Base-by-base conservation (phyloP, 2,888 invertebrate species). In the Melanchra persicariae region DNA sequence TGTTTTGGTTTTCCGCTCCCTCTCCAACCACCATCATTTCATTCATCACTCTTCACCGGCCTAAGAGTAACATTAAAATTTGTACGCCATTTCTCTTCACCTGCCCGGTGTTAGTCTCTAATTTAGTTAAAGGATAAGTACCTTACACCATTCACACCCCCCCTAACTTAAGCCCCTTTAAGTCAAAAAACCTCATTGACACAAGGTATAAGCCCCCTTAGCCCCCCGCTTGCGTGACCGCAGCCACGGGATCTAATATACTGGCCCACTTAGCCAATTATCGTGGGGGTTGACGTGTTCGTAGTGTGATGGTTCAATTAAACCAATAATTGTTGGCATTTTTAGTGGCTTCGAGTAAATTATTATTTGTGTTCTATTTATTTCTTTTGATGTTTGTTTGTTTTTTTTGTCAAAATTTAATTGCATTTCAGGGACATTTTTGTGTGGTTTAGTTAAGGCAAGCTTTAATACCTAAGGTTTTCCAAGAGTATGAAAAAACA, bases 241-340 rank as follows among this genome's bases (percentile, higher is more conserved):
- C 87, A 83, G 83, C 89, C 87, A 76, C 87, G 83, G 88, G 87
- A 88, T 91, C 91, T 89, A 91, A 90, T 91, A 92, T 89, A 87
- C 84, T 85, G 85, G 85, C 80, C 90, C 92, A 92, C 93, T 94
- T 93, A 93, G 89, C 90, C 92, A 92, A 93, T 93, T 94, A 94
- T 93, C 91, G 91, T 85, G 80, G 69, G 80, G 84, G 87, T 83
- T 86, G 89, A 89, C 90, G 91, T 90, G 91, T 85, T 84, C 83
- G 77, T 79, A 74, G 67, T 84, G 82, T 93, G 92, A 94, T 92
- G 91, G 91, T 91, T 94, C 92, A 91, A 94, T 94, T 93, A 87
- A 87, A 88, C 88, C 87, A 86, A 88, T 91, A 89, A 90, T 89
- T 87, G 87, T 79, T 69, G 73, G 75, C 79, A 79, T 86, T 88